Percentiles rank a stretch among this genome's conserved stretches.
phyloP scores from a whole-genome alignment of 2,888 invertebrate genomes.

The Spodoptera exigua region DNA sequence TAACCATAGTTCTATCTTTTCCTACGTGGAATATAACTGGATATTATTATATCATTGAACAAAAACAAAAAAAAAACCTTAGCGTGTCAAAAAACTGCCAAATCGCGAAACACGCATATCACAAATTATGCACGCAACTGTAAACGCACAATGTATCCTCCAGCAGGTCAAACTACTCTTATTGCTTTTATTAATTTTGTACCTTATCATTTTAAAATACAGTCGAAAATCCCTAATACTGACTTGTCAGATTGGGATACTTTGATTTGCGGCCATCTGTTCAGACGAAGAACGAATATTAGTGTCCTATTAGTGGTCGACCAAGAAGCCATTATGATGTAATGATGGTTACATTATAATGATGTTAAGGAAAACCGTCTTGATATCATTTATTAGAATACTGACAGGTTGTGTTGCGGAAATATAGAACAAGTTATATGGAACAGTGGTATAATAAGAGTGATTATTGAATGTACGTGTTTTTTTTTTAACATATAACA shows the following conservation, averaged over 20 bases:
- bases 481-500: too few relatives aligned
- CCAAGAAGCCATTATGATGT: constrained; percentile 40
- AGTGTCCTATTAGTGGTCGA: constrained; percentile 40
- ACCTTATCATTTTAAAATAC: too few relatives aligned
- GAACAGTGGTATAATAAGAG: too few relatives aligned
- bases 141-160: constrained; percentile 5
- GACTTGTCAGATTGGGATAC: too few relatives aligned
- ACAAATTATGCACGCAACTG: constrained; percentile 13
- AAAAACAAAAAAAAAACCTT: neutral
- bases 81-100: constrained; percentile 11
- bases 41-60: too few relatives aligned
- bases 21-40: too few relatives aligned
- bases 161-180: too few relatives aligned
- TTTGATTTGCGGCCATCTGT: too few relatives aligned
- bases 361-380: constrained; percentile 15
- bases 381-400: constrained; percentile 22
- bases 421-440: neutral
- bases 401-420: constrained; percentile 26
- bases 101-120: neutral
- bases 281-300: neutral
- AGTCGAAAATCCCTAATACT: too few relatives aligned
- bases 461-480: too few relatives aligned
- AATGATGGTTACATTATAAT: constrained; percentile 39
- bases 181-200: too few relatives aligned
- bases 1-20: too few relatives aligned